These are phyloP conservation scores for Menidia menidia DNA, from an alignment of 2,797 vertebrate genomes.

Conservation along the genomic window DNA sequence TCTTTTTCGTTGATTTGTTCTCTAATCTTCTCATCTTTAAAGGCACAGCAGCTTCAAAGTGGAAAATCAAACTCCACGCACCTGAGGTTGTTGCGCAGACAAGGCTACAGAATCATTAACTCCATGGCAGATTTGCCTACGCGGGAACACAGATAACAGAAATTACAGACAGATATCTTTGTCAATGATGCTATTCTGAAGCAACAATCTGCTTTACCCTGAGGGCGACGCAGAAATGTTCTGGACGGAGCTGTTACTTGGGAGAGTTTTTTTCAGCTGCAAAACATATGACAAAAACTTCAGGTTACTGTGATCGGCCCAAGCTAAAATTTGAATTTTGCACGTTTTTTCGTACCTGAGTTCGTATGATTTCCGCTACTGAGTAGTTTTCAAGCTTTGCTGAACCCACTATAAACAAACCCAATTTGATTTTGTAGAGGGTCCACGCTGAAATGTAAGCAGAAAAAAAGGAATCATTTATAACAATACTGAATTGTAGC, in stretches of 20 bases:
- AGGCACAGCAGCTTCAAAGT: conserved; percentile 23
- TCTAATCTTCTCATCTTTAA: conserved; percentile 22
- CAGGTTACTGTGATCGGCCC: not conserved
- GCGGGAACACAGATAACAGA: conserved; percentile 57
- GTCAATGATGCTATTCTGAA: not conserved
- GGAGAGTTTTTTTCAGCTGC: conserved; percentile 73
- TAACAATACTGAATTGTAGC: not conserved
- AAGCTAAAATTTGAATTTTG: not conserved
- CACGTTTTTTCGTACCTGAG: conserved; percentile 70
- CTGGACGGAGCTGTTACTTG: conserved; percentile 47
- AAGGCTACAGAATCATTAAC: conserved; percentile 30
- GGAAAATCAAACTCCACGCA: conserved; percentile 50
- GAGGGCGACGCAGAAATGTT: conserved; percentile 50
- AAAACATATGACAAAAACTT: conserved; percentile 17
- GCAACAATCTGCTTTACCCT: conserved; percentile 56
- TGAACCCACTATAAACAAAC: conserved; percentile 7
- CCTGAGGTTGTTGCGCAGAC: conserved; percentile 51
- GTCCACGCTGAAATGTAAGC: conserved; percentile 70
- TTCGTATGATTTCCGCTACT: conserved; percentile 46
- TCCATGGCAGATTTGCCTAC: conserved; percentile 45
- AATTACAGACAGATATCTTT: conserved; percentile 17
- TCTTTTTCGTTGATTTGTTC: not conserved
- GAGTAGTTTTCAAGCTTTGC: conserved; percentile 21
- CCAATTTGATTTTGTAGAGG: conserved; percentile 73
- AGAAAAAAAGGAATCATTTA: not conserved